A percentile compares a stretch with the other conserved stretches of the same genome.
Conservation (phyloP, 2,113 vertebrate genomes). For the Orientallactaga bullata region DNA sequence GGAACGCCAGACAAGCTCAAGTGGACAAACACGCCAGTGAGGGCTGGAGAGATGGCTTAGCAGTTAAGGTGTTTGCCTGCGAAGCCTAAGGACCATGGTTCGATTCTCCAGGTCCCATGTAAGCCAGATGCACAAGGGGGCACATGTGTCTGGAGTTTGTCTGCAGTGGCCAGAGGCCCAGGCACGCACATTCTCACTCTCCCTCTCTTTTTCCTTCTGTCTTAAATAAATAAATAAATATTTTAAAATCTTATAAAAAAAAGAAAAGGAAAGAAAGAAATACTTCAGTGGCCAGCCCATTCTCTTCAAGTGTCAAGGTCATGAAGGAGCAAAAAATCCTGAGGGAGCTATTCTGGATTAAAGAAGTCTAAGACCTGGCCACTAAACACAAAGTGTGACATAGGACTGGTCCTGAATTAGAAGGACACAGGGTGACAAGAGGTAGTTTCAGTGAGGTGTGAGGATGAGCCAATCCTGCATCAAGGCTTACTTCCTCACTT, state of each 20-base stretch:
- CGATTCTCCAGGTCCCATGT: too few relatives aligned
- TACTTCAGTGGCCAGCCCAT: not conserved
- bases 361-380: not conserved
- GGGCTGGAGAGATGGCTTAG: too few relatives aligned
- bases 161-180: not conserved
- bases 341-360: not conserved
- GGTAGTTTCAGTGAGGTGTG: not conserved
- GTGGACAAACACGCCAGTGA: not conserved
- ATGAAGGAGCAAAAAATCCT: not conserved
- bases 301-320: not conserved
- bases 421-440: not conserved
- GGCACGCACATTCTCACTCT: not conserved
- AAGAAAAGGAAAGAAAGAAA: too few relatives aligned
- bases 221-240: too few relatives aligned
- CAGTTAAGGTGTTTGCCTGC: too few relatives aligned
- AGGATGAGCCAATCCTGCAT: rapidly evolving
- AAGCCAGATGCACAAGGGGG: too few relatives aligned
- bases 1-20: too few relatives aligned
- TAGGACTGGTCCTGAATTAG: not conserved
- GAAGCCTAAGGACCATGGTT: too few relatives aligned
- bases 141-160: too few relatives aligned
- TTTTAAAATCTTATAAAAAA: too few relatives aligned
- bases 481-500: not conserved
- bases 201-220: too few relatives aligned
- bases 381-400: not conserved